phyloP scores from a whole-genome alignment of 2,113 vertebrate species.

The Poeciliopsis turrubarensis region DNA sequence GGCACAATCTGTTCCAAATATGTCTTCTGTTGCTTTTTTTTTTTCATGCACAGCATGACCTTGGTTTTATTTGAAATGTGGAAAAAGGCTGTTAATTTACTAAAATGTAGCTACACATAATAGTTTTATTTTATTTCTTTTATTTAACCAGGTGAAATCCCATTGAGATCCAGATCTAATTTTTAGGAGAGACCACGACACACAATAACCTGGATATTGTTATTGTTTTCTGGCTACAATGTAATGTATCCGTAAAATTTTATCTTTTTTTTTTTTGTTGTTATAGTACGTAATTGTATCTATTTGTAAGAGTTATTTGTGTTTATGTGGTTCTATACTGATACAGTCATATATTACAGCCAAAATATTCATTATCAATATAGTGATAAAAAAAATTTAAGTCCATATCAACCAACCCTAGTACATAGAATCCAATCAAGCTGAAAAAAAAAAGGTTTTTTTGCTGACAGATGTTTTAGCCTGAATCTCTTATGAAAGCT shows the following conservation, averaged over 20 bases:
- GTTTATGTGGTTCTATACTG: background rate
- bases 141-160: too few species aligned
- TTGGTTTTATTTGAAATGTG: background rate
- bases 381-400: too few species aligned
- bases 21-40: constrained; percentile 1
- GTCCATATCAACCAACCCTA: background rate
- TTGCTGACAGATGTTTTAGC: constrained; percentile 18
- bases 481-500: constrained; percentile 4
- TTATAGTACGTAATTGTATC: background rate
- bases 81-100: background rate
- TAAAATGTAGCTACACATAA: background rate
- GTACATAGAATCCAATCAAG: constrained; percentile 16
- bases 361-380: background rate
- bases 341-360: background rate
- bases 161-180: too few species aligned
- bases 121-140: background rate
- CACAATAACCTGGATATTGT: too few species aligned
- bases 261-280: too few species aligned
- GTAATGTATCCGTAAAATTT: background rate
- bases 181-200: too few species aligned
- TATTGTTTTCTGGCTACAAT: background rate
- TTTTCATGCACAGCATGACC: background rate
- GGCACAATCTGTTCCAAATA: too few species aligned
- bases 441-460: constrained; percentile 5
- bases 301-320: background rate